phyloP scores from a whole-genome alignment of 2,888 invertebrate genomes.

The Watsonalla binaria region DNA sequence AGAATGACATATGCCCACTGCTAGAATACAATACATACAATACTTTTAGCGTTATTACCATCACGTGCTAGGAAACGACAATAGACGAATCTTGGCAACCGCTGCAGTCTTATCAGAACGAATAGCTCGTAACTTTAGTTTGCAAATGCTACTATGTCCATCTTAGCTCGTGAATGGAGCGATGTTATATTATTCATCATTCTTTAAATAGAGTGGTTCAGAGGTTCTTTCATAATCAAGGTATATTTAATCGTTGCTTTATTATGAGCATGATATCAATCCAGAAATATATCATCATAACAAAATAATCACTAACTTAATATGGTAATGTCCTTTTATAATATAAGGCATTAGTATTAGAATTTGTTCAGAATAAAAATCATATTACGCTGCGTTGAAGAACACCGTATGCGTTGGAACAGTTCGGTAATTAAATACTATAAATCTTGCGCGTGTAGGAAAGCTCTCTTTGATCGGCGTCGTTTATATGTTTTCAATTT shows the following conservation, averaged over 20 bases:
- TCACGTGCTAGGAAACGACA: constrained; percentile 40
- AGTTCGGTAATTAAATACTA: constrained; percentile 34
- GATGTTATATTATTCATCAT: not conserved
- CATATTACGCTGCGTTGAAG: constrained; percentile 24
- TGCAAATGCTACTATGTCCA: not conserved
- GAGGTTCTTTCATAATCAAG: no score
- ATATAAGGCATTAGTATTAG: not conserved
- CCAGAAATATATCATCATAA: no score
- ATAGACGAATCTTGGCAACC: constrained; percentile 47
- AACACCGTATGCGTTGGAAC: constrained; percentile 18
- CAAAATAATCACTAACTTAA: no score
- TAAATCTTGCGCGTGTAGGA: constrained; percentile 47
- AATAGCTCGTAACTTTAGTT: constrained; percentile 25
- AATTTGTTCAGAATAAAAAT: not conserved
- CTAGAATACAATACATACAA: not conserved
- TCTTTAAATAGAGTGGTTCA: not conserved
- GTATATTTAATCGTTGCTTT: no score
- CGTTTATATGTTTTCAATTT: constrained; percentile 69
- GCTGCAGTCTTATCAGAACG: constrained; percentile 31
- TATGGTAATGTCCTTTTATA: constrained; percentile 8
- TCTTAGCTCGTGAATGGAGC: not conserved
- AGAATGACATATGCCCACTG: no score
- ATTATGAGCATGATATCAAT: no score
- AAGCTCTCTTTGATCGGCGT: constrained; percentile 67
- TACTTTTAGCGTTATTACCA: constrained; percentile 10